Base-by-base conservation (phyloP, 1,140 invertebrate genomes). In the Drosophila kurseongensis region DNA sequence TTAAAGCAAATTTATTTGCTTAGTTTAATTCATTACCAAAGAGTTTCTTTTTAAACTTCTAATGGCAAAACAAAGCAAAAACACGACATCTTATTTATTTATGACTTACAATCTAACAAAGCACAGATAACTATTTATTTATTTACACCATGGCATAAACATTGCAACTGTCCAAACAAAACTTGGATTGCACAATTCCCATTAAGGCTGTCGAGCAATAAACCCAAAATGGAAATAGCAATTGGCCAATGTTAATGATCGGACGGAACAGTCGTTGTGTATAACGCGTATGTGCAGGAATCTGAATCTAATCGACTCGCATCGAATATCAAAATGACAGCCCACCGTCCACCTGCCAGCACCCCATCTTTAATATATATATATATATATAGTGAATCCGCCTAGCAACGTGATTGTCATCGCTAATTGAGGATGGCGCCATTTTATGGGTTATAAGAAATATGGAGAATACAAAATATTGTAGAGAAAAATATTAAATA, bases 401-500 rank as follows among this genome's bases (percentile, higher is more conserved):
- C 18, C 29, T 50, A 47, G 45, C 63, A 52, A 52, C 65, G 61
- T 66, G 66, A 54, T 45, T 67, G 14, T 12, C 61, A 67, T 69
- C 40, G 9, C n/a, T 68, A 47, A 69, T 29, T 47, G 9, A 5
- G 27, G n/a, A n/a, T 10, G 48, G 8, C 9, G n/a, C 29, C 14
- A 23, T 3, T 27, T 14, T 27, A 2, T 3, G 12, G n/a, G 4
- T 10, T 47, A 58, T 2, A 23, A 57, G 0, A 14, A 13, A 16
- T 23, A 23, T 23, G 23, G 23, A 23, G 23, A 23, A 23, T 23
- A 23, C 23, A 10, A 42, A 32, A 7, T 32, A 32, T 32, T 32
- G 29, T 7, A 7, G 5, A 32, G 29, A 18, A 32, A 32, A 7
- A 6, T 32, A 32, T 32, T 32, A 32, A 32, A 32, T 32, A 32